Base-by-base conservation (phyloP, 2,888 invertebrate genomes). In the Myopa tessellatipennis region DNA sequence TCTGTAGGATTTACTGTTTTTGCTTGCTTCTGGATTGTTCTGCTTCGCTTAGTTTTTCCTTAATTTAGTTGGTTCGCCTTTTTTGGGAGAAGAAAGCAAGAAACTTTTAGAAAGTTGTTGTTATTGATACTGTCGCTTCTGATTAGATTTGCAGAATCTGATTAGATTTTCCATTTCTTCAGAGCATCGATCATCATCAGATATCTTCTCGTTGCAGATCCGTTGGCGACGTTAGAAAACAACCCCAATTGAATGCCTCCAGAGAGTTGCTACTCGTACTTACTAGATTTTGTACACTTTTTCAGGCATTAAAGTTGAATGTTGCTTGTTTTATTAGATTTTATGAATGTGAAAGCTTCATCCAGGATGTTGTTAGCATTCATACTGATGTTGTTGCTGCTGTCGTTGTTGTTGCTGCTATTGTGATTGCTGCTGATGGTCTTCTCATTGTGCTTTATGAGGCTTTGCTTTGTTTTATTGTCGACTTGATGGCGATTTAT, bases 121-220 rank as follows among this genome's bases (percentile, higher is more conserved):
- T 16, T 26, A n/a, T 5, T 8, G 69, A 18, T 69, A 18, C n/a
- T 67, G 40, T 16, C 38, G 36, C 12, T 26, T 69, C 16, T 36
- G 12, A 52, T 14, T 70, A 36, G 6, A 52, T 70, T 45, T 45
- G 45, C 36, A 52, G 36, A 52, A 70, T 55, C 36, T 55, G 52
- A 36, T 70, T 55, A 70, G 36, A 70, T 55, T 70, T 36, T 70
- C 70, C 55, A 16, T 70, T 70, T 55, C 69, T 50, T 69, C 69
- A 45, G n/a, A 55, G 16, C 10, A 16, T 55, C 55, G 55, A 10
- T n/a, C 8, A 55, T 26, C 26, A 26, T 26, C 26, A 26, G 26
- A 26, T 26, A 50, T n/a, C 55, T 55, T 10, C 16, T 55, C 55
- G 55, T 55, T 55, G 45, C 45, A 45, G 55, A 55, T 14, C 26